phyloP scores from a whole-genome alignment of 2,113 vertebrate species.

The Saguinus midas region DNA sequence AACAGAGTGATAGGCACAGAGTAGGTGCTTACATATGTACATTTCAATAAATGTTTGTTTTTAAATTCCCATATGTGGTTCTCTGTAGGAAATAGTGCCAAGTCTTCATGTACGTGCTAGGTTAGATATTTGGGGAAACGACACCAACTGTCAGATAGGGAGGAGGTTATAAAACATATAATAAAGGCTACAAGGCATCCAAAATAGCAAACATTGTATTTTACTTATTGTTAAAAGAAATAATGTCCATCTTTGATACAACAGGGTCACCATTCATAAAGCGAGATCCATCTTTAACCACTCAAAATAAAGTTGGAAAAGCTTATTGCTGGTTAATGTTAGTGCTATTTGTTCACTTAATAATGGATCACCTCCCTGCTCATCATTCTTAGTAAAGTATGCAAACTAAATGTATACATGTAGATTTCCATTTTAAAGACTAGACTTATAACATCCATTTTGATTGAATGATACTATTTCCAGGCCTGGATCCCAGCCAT shows the following conservation, averaged over 20 bases:
- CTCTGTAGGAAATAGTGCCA: background rate
- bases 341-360: background rate
- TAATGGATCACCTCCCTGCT: background rate
- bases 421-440: slow-evolving; percentile 45
- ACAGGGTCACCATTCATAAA: background rate
- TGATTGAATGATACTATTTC: slow-evolving; percentile 48
- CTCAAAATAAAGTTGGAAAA: background rate
- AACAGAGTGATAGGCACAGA: background rate
- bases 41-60: background rate
- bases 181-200: background rate
- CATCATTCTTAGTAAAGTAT: background rate
- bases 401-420: background rate
- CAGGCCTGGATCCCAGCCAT: slow-evolving; percentile 59
- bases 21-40: background rate
- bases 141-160: background rate
- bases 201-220: background rate
- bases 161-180: background rate
- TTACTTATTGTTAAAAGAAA: background rate
- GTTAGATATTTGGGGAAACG: background rate
- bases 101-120: background rate
- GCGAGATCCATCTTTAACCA: background rate
- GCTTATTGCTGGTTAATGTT: background rate
- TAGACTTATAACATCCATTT: slow-evolving; percentile 23
- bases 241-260: background rate
- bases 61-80: background rate